Evolutionary conservation across 1,140 invertebrate species (phyloP).

Genomic region (Uloborus diversus): DNA sequence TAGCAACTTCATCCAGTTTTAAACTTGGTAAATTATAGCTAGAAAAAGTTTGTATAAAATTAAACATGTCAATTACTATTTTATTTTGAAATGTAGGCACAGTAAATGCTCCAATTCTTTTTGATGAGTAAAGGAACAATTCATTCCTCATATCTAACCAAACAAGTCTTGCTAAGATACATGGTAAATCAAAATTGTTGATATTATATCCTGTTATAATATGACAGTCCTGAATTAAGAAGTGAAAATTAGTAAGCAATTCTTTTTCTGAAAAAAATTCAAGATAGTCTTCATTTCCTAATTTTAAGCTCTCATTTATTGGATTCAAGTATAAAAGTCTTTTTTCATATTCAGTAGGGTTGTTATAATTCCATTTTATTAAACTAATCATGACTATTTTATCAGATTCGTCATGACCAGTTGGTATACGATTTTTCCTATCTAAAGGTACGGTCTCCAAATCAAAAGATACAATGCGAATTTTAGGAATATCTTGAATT

Average conservation of each 20-base stretch:
- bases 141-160: background rate
- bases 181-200: conserved; percentile 25
- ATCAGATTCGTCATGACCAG: background rate
- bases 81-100: conserved; percentile 7
- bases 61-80: conserved; percentile 20
- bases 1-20: conserved; percentile 7
- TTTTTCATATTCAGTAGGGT: background rate
- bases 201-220: conserved; percentile 25
- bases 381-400: conserved; percentile 32
- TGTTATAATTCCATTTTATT: background rate
- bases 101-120: conserved; percentile 11
- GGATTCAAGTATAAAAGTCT: conserved; percentile 24
- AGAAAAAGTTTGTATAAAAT: conserved; percentile 26
- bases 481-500: background rate
- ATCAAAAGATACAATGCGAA: conserved; percentile 1
- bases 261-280: conserved; percentile 7
- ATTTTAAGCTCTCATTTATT: background rate
- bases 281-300: background rate
- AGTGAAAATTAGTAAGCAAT: conserved; percentile 2
- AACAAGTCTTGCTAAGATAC: conserved; percentile 1
- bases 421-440: background rate
- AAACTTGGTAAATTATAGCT: conserved; percentile 24
- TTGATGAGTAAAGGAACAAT: background rate
- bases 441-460: conserved; percentile 30
- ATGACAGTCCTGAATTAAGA: background rate